Evolutionary conservation across 2,113 vertebrate species (phyloP).

Genomic region (Dipodomys stephensi): DNA sequence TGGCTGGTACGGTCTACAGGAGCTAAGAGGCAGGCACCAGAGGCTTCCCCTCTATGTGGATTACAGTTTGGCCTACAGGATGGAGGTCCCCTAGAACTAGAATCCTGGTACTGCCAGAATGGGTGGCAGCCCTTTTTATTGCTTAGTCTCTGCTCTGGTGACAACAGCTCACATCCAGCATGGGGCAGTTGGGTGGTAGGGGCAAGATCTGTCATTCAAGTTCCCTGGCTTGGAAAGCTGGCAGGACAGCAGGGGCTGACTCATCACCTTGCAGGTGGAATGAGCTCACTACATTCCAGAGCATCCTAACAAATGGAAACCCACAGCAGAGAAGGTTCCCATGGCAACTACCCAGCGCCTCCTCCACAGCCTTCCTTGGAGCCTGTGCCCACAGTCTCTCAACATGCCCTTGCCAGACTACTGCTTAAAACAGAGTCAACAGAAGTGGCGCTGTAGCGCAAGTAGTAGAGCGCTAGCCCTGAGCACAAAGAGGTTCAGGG

Average conservation of each 20-base stretch:
- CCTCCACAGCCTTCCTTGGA: conserved; percentile 71
- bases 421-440: not conserved
- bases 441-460: too few species aligned
- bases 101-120: not conserved
- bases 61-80: not conserved
- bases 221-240: not conserved
- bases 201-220: not conserved
- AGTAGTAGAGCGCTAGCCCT: too few species aligned
- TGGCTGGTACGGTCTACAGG: not conserved
- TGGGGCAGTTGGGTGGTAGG: not conserved
- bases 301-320: conserved; percentile 66
- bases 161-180: not conserved
- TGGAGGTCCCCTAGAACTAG: not conserved
- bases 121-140: not conserved
- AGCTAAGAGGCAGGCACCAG: not conserved
- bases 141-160: not conserved
- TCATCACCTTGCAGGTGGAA: conserved; percentile 65
- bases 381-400: conserved; percentile 7
- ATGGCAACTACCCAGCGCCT: conserved; percentile 76
- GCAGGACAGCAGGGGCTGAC: conserved; percentile 35
- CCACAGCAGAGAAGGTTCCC: conserved; percentile 61
- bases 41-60: not conserved
- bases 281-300: conserved; percentile 70
- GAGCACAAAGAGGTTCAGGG: too few species aligned
- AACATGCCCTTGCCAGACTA: not conserved